Base-by-base conservation (phyloP, 1,140 invertebrate species). In the Heliothis subflexa region DNA sequence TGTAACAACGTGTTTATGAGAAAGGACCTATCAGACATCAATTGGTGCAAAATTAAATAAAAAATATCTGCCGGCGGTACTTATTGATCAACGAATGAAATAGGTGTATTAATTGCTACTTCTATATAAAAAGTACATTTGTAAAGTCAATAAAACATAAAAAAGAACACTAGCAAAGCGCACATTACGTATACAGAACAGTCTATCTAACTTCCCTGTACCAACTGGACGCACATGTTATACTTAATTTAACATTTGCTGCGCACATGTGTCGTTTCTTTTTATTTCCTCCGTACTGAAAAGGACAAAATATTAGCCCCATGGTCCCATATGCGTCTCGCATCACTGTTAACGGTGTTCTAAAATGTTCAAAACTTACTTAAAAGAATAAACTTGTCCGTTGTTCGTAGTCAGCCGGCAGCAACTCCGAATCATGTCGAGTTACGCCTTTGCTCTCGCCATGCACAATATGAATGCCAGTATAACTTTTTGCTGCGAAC, bases 251-350 rank as follows among this genome's bases (percentile, higher is more conserved):
- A 77, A 68, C 74, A 77, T 77, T 77, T 77, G 74, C 33, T 66
- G 62, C 61, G 33, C 74, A 77, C 74, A 77, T 77, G 74, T 77
- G 61, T 25, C 14, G 62, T 66, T 77, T 28, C 74, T 68, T 77
- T 77, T 77, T 68, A 57, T 55, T 77, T 77, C 49, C n/a, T 68
- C 49, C 16, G 61, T 33, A 52, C 40, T 64, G 59, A 64, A 25
- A 64, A 54, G 57, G 59, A 75, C 59, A 45, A 75, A 75, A 33
- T 52, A 75, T 75, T 11, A 10, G 40, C 3, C 10, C 73, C 55
- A 49, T 11, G 3, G 40, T 1, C 10, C 73, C 55, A 49, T 74
- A 25, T 64, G 55, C 21, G 54, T 61, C 55, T 14, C 4, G 16
- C 14, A 18, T 14, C n/a, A 21, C 10, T n/a, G 16, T 21, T 12